Conservation (phyloP, 1,140 invertebrate genomes). For the Frieseomelitta varia region DNA sequence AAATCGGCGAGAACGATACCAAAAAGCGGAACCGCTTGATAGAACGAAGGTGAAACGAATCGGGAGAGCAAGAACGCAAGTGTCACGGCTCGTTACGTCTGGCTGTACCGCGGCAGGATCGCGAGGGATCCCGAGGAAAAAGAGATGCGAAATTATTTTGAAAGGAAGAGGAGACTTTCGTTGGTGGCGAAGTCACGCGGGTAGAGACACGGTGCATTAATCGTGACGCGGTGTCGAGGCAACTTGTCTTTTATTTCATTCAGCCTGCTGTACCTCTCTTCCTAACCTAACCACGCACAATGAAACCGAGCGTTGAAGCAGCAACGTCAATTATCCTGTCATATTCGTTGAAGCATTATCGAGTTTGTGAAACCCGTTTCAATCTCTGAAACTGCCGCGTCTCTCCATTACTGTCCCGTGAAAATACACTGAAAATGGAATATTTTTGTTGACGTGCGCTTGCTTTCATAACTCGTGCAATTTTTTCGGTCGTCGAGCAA, state of each 20-base stretch:
- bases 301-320: not conserved
- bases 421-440: not conserved
- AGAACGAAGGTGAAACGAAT: conserved; percentile 42
- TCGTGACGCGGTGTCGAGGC: not conserved
- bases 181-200: conserved; percentile 70
- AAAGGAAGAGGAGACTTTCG: conserved; percentile 81
- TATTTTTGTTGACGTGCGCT: not conserved
- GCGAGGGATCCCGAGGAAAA: conserved; percentile 64
- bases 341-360: not conserved
- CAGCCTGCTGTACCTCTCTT: not conserved
- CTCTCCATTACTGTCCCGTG: not conserved
- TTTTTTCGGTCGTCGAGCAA: not conserved
- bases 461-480: not conserved
- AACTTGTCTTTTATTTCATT: conserved; percentile 1
- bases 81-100: conserved; percentile 76
- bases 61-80: conserved; percentile 55
- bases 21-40: not conserved
- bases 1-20: not conserved
- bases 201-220: conserved; percentile 13
- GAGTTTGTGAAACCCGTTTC: not conserved
- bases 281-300: not conserved
- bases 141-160: conserved; percentile 76
- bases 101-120: conserved; percentile 61
- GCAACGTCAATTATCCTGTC: not conserved
- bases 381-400: not conserved